Base-by-base conservation (phyloP, 92 coral and sea anemone genomes). In the Porites rus region DNA sequence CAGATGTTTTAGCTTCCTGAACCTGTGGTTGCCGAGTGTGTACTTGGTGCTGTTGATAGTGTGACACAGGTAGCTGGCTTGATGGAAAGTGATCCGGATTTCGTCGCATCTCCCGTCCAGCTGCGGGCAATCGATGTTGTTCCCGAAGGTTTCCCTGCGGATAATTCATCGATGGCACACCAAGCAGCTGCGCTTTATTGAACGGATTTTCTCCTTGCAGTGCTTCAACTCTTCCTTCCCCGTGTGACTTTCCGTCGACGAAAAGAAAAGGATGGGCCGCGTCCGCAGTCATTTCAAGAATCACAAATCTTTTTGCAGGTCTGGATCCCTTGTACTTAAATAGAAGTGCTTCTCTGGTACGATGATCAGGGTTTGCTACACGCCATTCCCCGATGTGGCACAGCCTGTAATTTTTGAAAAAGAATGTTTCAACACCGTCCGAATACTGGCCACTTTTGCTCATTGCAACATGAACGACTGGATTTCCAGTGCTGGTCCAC, bases 401-500 rank as follows among this genome's bases (percentile, higher is more conserved):
- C 50, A 81, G 1, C 51, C 46, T 22, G 77, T 66, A 81, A 7
- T 10, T 14, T 1, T 51, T 24, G 8, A 8, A 17, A 24, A 81
- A 56, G 7, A 3, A 3, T 0, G 12, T 7, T n/a, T 16, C 83
- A 18, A n/a, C 11, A 10, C 3, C 6, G 2, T 38, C 61, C 2
- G 12, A 2, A 1, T 8, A 4, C 3, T 5, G 0, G 2, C 11
- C 10, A 50, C 43, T 8, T 1, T 10, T 9, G 10, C 19, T 6
- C 20, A 20, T 43, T 31, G 21, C 77, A 25, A 22, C 31, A 53
- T 81, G 77, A 6, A 81, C 11, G 2, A 81, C 86, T 16, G 86
- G 86, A 9, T 81, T 69, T 7, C 75, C 76, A 53, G 65, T 81
- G 69, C 86, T 81, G 2, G 77, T 81, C 86, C 86, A 81, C 77